Base-by-base conservation (phyloP, 1,140 invertebrate species). In the Hermetia illucens region DNA sequence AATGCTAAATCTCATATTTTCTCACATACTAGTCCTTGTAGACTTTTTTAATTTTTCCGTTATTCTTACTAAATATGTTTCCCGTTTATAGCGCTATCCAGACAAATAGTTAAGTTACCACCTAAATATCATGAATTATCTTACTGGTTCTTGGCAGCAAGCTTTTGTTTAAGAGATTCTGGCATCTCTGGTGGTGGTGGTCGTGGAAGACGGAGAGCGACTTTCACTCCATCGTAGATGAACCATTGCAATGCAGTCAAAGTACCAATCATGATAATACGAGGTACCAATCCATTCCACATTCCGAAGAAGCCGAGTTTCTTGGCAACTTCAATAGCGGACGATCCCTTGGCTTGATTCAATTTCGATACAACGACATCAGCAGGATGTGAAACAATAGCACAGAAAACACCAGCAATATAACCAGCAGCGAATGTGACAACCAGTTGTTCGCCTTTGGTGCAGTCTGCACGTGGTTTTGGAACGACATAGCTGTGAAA, bases 181-280 rank as follows among this genome's bases (percentile, higher is more conserved):
- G 95, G 95, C 90, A 97, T 97, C 62, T 87, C 81, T 61, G 93
- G 89, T 64, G 95, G 95, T 62, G 96, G 95, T 52, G 95, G 95
- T 47, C 95, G 79, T 30, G 95, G 95, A 65, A 99, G 81, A 43
- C 79, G 69, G 27, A 92, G 70, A 49, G 72, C 79, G 3, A 92
- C 88, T 67, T 93, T 93, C 17, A 97, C 91, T 36, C 85, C 90
- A 62, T 98, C 95, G 55, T 98, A 99, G 65, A 99, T 98, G 71
- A 99, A 98, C 95, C 95, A 99, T 63, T 99, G 95, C 38, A 93
- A 74, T 31, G 91, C 95, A 33, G 95, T 98, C 31, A 99, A 69
- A 8, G 95, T 99, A 82, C 95, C 95, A 57, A 99, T 98, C 95
- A 99, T 99, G 44, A 98, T 79, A 53, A 99, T 98, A 73, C 96